phyloP scores from a whole-genome alignment of 1,140 invertebrate species.

The Periplaneta americana region DNA sequence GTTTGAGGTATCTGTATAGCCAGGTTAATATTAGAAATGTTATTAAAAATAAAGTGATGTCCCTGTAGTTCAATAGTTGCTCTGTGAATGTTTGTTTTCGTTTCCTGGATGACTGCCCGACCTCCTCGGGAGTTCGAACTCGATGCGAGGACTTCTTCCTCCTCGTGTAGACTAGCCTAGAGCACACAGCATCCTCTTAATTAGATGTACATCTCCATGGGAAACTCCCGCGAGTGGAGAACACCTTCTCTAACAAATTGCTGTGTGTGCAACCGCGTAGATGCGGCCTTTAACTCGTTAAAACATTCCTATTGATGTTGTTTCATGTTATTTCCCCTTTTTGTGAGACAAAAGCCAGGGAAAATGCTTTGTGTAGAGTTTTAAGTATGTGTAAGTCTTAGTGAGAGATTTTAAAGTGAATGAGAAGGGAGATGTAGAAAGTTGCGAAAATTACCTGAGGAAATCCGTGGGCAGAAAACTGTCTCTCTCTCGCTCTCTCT shows the following conservation, averaged over 20 bases:
- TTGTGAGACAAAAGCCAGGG: not conserved
- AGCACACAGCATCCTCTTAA: not conserved
- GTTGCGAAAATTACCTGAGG: not conserved
- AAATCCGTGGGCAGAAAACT: not conserved
- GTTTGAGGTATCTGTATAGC: too few relatives aligned
- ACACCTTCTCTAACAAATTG: not conserved
- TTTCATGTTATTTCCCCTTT: not conserved
- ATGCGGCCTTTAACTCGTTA: not conserved
- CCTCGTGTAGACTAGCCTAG: too few relatives aligned
- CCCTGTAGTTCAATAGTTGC: too few relatives aligned
- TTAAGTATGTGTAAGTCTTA: not conserved
- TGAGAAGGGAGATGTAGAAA: not conserved
- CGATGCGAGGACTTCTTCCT: too few relatives aligned
- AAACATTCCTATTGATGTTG: not conserved
- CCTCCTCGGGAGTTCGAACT: too few relatives aligned
- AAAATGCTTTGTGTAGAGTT: not conserved
- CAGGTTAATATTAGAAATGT: too few relatives aligned
- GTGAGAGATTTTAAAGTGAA: not conserved
- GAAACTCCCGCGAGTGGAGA: not conserved
- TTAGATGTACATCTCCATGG: not conserved
- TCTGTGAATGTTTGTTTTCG: too few relatives aligned
- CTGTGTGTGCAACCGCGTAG: not conserved
- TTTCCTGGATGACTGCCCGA: too few relatives aligned
- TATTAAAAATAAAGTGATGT: too few relatives aligned
- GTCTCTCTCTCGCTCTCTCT: too few relatives aligned